phyloP scores from a whole-genome alignment of 2,113 vertebrate genomes.

The Archocentrus centrarchus region DNA sequence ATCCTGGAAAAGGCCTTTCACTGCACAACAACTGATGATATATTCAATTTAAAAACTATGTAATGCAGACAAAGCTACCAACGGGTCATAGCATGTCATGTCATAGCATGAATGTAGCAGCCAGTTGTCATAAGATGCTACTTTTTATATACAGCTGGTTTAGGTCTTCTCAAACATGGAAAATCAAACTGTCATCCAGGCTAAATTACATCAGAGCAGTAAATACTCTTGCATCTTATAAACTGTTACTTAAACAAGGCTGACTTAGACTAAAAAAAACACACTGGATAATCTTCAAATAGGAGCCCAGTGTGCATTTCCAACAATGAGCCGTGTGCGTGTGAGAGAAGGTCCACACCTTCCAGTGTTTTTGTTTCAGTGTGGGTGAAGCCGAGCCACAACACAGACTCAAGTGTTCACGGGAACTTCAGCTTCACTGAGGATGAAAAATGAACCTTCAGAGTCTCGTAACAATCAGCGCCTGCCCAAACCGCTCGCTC shows the following conservation, averaged over 20 bases:
- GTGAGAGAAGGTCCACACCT: slow-evolving; percentile 13
- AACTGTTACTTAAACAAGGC: slow-evolving; percentile 22
- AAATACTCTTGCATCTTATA: no score
- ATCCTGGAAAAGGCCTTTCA: background rate
- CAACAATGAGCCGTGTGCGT: slow-evolving; percentile 40
- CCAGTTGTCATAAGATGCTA: no score
- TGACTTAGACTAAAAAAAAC: slow-evolving; percentile 18
- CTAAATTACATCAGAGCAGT: background rate
- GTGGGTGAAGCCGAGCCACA: slow-evolving; percentile 14
- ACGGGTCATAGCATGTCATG: background rate
- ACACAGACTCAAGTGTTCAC: background rate
- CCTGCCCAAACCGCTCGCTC: background rate
- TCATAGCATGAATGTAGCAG: no score
- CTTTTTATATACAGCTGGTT: background rate
- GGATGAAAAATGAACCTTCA: slow-evolving; percentile 7
- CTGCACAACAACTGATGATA: background rate
- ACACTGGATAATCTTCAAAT: slow-evolving; percentile 17
- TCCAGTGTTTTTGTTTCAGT: slow-evolving; percentile 42
- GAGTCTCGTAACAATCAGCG: background rate
- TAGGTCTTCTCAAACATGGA: background rate
- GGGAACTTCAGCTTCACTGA: slow-evolving; percentile 6
- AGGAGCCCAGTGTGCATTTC: slow-evolving; percentile 22
- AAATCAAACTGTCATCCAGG: background rate
- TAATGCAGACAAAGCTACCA: background rate
- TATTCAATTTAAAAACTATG: background rate